Base-by-base conservation (phyloP, 92 coral and sea anemone genomes). In the Umimayanthus chanpuru region DNA sequence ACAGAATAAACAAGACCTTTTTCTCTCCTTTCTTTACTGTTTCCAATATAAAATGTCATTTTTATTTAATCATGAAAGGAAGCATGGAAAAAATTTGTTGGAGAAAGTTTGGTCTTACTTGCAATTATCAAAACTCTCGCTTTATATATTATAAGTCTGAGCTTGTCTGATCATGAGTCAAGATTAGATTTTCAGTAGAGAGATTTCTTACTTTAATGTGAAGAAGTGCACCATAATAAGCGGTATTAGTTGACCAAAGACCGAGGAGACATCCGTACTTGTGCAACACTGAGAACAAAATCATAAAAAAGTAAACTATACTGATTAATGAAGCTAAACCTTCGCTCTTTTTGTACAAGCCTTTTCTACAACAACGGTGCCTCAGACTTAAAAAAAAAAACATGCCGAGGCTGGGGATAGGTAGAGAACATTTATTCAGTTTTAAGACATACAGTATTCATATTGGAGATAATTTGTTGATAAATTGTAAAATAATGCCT, bases 231-330 rank as follows among this genome's bases (percentile, higher is more conserved):
- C 98, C 98, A 90, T 96, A 96, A 41, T 86, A 77, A 21, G 88
- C 79, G n/a, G 93, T 10, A 58, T 61, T 85, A 88, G 82, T 80
- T 73, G 88, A 92, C 97, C 98, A 96, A 11, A 94, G 49, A 43
- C 98, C 98, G 76, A 96, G 91, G 25, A 94, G 74, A 30, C 91
- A 90, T 10, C 98, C 98, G 92, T 88, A 96, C 88, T 88, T 91
- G 88, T 92, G 79, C 55, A 96, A 89, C 40, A 96, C 98, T 96
- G 85, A 30, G 55, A 5, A 68, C 16, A 70, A 26, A 0, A 70
- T 11, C 25, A 61, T 11, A 36, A 66, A 43, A 61, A 25, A 61
- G 6, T 20, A 73, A 6, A 36, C 36, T 39, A 36, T 5, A 73
- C n/a, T n/a, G n/a, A n/a, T 73, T 15, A 36, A 36, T 7, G 36